Conservation (phyloP, 2,888 invertebrate genomes). For the Ormia ochracea region DNA sequence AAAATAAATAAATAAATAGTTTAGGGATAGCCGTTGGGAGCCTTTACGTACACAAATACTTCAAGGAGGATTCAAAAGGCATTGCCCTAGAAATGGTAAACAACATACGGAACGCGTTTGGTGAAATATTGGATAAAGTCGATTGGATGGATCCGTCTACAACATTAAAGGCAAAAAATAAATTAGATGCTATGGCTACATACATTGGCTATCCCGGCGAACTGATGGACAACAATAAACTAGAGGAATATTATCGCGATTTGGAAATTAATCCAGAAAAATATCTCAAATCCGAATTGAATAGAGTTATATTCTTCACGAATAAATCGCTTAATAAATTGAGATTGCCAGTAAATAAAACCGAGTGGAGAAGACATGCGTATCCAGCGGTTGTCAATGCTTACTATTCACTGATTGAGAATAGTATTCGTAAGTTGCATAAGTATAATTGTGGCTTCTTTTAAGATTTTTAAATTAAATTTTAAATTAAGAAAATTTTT, state of each 20-base stretch:
- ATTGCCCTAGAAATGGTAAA: slow-evolving; percentile 91
- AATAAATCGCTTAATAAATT: slow-evolving; percentile 87
- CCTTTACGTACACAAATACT: slow-evolving; percentile 90
- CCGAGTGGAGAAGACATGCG: slow-evolving; percentile 90
- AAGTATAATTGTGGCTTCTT: no score
- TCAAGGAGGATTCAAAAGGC: slow-evolving; percentile 88
- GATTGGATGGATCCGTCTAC: slow-evolving; percentile 96
- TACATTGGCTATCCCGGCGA: slow-evolving; percentile 96
- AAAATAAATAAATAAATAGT: slow-evolving; percentile 73
- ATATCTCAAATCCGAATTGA: slow-evolving; percentile 86
- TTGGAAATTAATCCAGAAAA: slow-evolving; percentile 84
- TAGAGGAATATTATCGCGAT: slow-evolving; percentile 86
- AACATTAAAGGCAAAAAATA: slow-evolving; percentile 84
- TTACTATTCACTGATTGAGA: slow-evolving; percentile 89
- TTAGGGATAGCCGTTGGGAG: slow-evolving; percentile 87
- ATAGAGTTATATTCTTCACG: slow-evolving; percentile 87
- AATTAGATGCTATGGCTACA: slow-evolving; percentile 88
- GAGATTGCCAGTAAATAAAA: slow-evolving; percentile 87
- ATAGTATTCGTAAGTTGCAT: slow-evolving; percentile 87
- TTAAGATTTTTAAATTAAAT: not conserved
- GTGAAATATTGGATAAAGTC: slow-evolving; percentile 86
- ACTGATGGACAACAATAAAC: slow-evolving; percentile 86
- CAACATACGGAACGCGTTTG: slow-evolving; percentile 89
- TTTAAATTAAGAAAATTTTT: no score
- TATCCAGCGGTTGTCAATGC: slow-evolving; percentile 90